phyloP scores from a whole-genome alignment of 2,888 invertebrate genomes.

The Cephonodes hylas region DNA sequence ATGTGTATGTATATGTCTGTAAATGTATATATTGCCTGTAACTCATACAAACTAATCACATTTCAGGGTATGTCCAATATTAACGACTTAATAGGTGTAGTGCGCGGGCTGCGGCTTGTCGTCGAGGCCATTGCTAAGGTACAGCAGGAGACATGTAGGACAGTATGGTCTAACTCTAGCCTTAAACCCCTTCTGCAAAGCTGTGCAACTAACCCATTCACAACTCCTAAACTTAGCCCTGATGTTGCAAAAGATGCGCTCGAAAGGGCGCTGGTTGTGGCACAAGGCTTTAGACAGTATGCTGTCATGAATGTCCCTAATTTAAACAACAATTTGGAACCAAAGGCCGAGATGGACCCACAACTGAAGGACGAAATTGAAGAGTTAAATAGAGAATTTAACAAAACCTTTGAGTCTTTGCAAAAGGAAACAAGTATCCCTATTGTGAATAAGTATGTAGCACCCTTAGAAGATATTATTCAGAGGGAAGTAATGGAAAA shows the following conservation, averaged over 20 bases:
- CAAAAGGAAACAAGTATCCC: conserved; percentile 40
- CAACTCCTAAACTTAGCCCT: conserved; percentile 47
- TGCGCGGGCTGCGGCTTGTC: conserved; percentile 86
- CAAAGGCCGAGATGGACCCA: conserved; percentile 50
- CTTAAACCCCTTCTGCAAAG: conserved; percentile 71
- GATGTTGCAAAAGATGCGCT: conserved; percentile 66
- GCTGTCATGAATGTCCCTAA: conserved; percentile 60
- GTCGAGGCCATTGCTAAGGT: conserved; percentile 84
- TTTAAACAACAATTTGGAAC: conserved; percentile 41
- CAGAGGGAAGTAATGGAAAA: conserved; percentile 21
- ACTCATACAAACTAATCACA: conserved; percentile 35
- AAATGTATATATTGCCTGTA: background rate
- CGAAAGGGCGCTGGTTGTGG: conserved; percentile 85
- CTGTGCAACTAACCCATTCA: conserved; percentile 57
- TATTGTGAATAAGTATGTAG: conserved; percentile 28
- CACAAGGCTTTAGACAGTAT: conserved; percentile 85
- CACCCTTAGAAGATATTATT: conserved; percentile 36
- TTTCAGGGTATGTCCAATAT: conserved; percentile 80
- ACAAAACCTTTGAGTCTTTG: conserved; percentile 66
- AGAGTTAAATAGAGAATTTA: conserved; percentile 68
- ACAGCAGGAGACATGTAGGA: conserved; percentile 82
- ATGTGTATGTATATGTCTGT: background rate
- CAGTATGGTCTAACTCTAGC: conserved; percentile 86
- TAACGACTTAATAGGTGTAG: conserved; percentile 84
- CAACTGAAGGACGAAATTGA: conserved; percentile 63